phyloP scores from a whole-genome alignment of 2,113 vertebrate genomes.

The Puntigrus tetrazona region DNA sequence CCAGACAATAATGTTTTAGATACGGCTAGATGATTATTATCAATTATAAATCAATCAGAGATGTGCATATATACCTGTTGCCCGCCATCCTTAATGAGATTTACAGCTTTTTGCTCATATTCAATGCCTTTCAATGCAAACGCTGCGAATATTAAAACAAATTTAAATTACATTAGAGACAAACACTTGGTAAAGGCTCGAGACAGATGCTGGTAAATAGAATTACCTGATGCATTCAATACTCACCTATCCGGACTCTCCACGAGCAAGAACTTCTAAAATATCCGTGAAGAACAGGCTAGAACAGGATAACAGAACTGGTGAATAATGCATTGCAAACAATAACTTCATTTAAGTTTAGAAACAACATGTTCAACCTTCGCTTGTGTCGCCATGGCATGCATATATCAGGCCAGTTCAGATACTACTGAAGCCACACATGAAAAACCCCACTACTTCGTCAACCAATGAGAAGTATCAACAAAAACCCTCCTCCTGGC shows the following conservation, averaged over 20 bases:
- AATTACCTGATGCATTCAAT: neutral
- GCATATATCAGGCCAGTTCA: neutral
- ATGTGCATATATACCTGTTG: constrained; percentile 82
- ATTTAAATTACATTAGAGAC: neutral
- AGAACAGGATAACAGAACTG: constrained; percentile 18
- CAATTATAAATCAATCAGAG: too few species aligned
- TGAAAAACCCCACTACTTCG: constrained; percentile 19
- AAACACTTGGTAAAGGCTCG: neutral
- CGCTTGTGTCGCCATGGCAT: constrained; percentile 67
- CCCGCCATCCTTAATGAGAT: constrained; percentile 88
- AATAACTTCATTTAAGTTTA: neutral
- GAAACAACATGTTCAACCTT: constrained; percentile 64
- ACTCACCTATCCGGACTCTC: constrained; percentile 95
- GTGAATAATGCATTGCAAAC: neutral
- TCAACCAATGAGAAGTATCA: constrained; percentile 70
- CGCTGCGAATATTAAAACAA: constrained; percentile 71
- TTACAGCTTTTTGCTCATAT: constrained; percentile 83
- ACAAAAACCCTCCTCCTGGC: constrained; percentile 69
- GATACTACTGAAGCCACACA: neutral
- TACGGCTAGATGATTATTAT: neutral
- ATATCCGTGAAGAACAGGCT: constrained; percentile 93
- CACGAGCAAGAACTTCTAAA: constrained; percentile 97
- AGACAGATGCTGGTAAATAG: neutral
- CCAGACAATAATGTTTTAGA: neutral
- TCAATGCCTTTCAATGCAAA: constrained; percentile 90